Base-by-base conservation (phyloP, 1,140 invertebrate species). In the Calliopsis andreniformis region DNA sequence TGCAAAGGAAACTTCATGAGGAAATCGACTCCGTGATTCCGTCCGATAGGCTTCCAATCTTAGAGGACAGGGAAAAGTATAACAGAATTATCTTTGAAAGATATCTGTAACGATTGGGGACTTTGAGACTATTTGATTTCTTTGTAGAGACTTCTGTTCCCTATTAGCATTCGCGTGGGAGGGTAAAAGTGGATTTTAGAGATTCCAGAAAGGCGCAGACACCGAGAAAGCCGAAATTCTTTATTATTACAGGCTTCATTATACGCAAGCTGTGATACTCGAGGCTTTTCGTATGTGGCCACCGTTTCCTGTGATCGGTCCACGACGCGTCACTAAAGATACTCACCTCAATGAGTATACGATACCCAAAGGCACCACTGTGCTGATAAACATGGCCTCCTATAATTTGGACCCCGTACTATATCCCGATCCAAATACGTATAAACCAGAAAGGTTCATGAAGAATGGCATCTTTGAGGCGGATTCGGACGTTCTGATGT, bases 361-460 rank as follows among this genome's bases (percentile, higher is more conserved):
- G 18, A 94, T 97, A 84, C 95, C 95, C 2, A 94, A 95, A 86
- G 92, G 95, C 45, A 91, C 94, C 3, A 94, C 94, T 1, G 86
- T 96, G 7, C 83, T 97, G 0, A 93, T 95, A 1, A 94, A 95
- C 72, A 51, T 95, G 16, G 93, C 93, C 20, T 94, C 94, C n/a
- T 90, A 96, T n/a, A 93, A 95, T 81, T 92, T 93, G 56, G 94
- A 96, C 80, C 89, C 93, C 3, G 78, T 93, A 14, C 84, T 94
- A 45, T 97, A 94, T 94, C 90, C 91, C 0, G 93, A 97, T 66
- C 96, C 96, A 0, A 87, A 94, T 6, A 88, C 87, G 20, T 97
- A 97, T 85, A 93, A 93, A 18, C 96, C 96, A 0, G 96, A 97
- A 84, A 93, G 96, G 82, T 95, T 95, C 83, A 61, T 96, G 0